Percentiles rank a stretch among this genome's conserved stretches.
phyloP scores from a whole-genome alignment of 2,797 vertebrate species.

The Acrossocheilus fasciatus region DNA sequence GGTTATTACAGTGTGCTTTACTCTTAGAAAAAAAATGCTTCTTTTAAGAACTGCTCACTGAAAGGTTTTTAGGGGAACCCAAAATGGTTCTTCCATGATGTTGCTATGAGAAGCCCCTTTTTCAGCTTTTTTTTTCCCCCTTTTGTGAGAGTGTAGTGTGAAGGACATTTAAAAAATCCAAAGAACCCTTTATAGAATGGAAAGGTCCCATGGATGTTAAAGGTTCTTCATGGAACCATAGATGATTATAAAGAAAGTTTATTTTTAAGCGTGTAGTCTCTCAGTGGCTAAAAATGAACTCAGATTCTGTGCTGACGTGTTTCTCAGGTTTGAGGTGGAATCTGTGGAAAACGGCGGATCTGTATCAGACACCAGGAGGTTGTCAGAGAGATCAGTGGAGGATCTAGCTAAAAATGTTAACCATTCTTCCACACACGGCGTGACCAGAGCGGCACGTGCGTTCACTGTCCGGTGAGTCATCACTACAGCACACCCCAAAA shows the following conservation, averaged over 20 bases:
- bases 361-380: slow-evolving; percentile 79
- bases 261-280: not conserved
- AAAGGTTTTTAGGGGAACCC: not conserved
- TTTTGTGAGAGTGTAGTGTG: not conserved
- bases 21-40: not conserved
- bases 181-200: not conserved
- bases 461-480: slow-evolving; percentile 87
- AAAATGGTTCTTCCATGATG: not conserved
- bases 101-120: not conserved
- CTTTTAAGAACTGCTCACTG: not conserved
- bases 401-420: slow-evolving; percentile 84
- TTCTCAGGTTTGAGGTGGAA: slow-evolving; percentile 87
- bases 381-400: slow-evolving; percentile 87
- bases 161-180: not conserved
- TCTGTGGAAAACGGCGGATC: slow-evolving; percentile 84
- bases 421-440: slow-evolving; percentile 76
- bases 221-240: not conserved
- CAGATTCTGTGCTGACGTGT: slow-evolving; percentile 12
- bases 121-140: not conserved
- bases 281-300: not conserved
- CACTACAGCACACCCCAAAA: not conserved
- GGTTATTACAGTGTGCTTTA: not conserved
- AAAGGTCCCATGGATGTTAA: not conserved
- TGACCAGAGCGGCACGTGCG: slow-evolving; percentile 82
- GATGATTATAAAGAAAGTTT: not conserved